A percentile compares a stretch with the other conserved stretches of the same genome.
Conservation (phyloP, 2,113 vertebrate genomes). For the Hiodon alosoides region DNA sequence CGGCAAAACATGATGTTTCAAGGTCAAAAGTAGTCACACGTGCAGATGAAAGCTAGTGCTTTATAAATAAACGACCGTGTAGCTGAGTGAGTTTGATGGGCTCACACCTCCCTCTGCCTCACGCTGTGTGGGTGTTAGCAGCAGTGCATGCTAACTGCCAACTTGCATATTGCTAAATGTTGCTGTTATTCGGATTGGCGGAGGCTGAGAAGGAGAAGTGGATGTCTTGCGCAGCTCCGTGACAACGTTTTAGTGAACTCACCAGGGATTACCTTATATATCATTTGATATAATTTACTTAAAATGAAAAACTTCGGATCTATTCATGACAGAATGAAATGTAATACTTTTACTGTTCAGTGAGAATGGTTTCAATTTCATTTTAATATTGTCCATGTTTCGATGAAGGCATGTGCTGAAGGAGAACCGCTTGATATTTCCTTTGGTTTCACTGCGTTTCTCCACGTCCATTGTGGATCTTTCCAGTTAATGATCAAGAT, state of each 20-base stretch:
- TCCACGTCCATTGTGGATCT: too few relatives aligned
- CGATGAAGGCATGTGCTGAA: too few relatives aligned
- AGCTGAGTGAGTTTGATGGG: conserved; percentile 40
- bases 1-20: not conserved
- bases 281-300: not conserved
- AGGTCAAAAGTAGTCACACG: not conserved
- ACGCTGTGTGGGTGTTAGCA: conserved; percentile 14
- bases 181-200: not conserved
- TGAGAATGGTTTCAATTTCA: too few relatives aligned
- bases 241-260: too few relatives aligned
- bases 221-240: not conserved
- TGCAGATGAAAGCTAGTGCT: conserved; percentile 18
- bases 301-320: not conserved
- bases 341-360: too few relatives aligned
- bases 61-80: conserved; percentile 35
- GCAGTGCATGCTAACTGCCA: conserved; percentile 35
- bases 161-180: not conserved
- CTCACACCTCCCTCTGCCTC: conserved; percentile 24
- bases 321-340: too few relatives aligned
- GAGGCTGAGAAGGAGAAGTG: not conserved
- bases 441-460: too few relatives aligned
- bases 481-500: too few relatives aligned
- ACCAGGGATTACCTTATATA: too few relatives aligned
- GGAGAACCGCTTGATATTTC: too few relatives aligned
- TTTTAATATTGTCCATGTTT: too few relatives aligned